Conservation (phyloP, 2,888 invertebrate genomes). For the Dinocampus coccinellae region DNA sequence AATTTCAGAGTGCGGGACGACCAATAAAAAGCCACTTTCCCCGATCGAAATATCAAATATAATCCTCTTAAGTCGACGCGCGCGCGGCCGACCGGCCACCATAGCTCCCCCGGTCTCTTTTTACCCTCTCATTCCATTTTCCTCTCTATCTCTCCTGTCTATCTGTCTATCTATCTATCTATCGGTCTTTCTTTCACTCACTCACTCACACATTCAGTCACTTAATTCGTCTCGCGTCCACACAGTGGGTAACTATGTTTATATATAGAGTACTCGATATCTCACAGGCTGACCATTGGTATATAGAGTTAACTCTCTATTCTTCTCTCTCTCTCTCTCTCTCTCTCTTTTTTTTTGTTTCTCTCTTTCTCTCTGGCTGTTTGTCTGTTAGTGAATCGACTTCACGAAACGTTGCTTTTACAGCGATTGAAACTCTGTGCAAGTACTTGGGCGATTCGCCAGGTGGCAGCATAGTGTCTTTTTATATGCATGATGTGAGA, state of each 20-base stretch:
- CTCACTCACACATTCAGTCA: not conserved
- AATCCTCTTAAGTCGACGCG: constrained; percentile 65
- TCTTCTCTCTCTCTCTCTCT: no score
- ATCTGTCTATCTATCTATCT: constrained; percentile 33
- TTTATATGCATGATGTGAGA: not conserved
- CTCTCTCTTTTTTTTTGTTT: constrained; percentile 7
- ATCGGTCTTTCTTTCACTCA: not conserved
- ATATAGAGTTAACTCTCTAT: not conserved
- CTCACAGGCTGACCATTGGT: constrained; percentile 62
- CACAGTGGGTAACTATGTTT: not conserved
- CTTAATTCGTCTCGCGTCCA: not conserved
- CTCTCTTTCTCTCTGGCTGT: constrained; percentile 4
- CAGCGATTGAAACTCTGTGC: constrained; percentile 62
- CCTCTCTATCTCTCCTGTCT: no score
- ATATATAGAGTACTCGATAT: constrained; percentile 50
- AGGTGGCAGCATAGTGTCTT: constrained; percentile 57
- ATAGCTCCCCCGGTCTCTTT: constrained; percentile 25
- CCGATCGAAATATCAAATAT: constrained; percentile 68
- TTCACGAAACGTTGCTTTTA: constrained; percentile 61
- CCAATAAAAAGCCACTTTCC: constrained; percentile 67
- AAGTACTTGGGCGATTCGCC: constrained; percentile 61
- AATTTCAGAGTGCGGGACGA: constrained; percentile 53
- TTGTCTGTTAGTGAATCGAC: constrained; percentile 36
- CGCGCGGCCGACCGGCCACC: constrained; percentile 19
- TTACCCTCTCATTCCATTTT: constrained; percentile 8